phyloP scores from a whole-genome alignment of 2,888 invertebrate species.

The Imbricaverruca yamaguchii region DNA sequence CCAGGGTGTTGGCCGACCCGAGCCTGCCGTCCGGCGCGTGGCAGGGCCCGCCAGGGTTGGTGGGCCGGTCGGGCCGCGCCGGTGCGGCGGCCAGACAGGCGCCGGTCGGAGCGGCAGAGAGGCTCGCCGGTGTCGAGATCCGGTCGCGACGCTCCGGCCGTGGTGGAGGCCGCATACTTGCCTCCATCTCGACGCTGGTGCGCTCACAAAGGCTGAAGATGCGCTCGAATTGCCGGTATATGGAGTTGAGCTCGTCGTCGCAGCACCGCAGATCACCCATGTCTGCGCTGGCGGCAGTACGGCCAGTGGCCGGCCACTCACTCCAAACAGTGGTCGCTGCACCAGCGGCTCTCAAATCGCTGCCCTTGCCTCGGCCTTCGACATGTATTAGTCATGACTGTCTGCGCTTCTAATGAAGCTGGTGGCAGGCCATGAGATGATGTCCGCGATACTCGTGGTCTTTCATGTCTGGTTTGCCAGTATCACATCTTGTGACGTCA shows the following conservation, averaged over 20 bases:
- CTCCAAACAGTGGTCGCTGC: conserved; percentile 61
- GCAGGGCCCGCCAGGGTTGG: conserved; percentile 70
- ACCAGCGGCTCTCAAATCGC: conserved; percentile 52
- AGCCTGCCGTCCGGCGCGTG: conserved; percentile 47
- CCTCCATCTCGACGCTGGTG: background rate
- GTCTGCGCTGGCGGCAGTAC: background rate
- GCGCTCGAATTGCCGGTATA: conserved; percentile 1
- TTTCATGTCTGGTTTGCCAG: too few relatives aligned
- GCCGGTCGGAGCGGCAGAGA: background rate
- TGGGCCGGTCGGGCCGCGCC: conserved; percentile 37
- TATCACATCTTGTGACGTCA: too few relatives aligned
- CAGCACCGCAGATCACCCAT: background rate
- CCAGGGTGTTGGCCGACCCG: too few relatives aligned
- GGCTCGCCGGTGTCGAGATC: conserved; percentile 37
- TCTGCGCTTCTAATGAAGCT: conserved; percentile 57
- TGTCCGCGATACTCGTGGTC: too few relatives aligned
- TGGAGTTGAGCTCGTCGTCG: background rate
- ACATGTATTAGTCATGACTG: conserved; percentile 43
- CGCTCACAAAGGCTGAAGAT: background rate
- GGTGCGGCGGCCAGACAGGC: background rate
- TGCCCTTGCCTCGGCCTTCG: too few relatives aligned
- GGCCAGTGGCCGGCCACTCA: conserved; percentile 51
- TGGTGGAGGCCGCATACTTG: background rate
- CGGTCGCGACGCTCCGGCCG: conserved; percentile 51
- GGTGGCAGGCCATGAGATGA: too few relatives aligned